Percentiles rank a stretch among this genome's conserved stretches.
Evolutionary conservation across 2,888 invertebrate species (phyloP).

Genomic region (Girardia tigrina): DNA sequence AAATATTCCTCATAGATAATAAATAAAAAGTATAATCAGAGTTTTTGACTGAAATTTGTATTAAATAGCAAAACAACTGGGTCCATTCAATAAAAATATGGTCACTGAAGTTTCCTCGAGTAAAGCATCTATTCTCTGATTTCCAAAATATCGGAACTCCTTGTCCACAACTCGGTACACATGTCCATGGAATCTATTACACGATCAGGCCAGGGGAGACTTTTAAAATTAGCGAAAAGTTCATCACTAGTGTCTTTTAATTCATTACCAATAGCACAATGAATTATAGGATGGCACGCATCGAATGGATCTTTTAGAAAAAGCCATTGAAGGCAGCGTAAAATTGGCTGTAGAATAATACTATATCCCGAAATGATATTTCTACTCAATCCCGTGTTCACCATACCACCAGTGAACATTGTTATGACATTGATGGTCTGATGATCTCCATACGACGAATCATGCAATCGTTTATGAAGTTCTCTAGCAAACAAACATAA

Average conservation of each 20-base stretch:
- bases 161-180: background rate
- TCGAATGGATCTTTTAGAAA: conserved; percentile 26
- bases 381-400: conserved; percentile 24
- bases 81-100: too few species aligned
- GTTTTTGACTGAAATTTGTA: too few species aligned
- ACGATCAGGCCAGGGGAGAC: background rate
- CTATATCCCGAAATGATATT: conserved; percentile 18
- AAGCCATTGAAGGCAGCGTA: conserved; percentile 29
- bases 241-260: background rate
- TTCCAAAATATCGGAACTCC: background rate
- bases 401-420: conserved; percentile 31
- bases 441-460: background rate
- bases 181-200: conserved; percentile 16
- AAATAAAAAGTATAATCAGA: too few species aligned
- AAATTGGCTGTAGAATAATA: conserved; percentile 21
- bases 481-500: conserved; percentile 27
- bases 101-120: too few species aligned
- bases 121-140: too few species aligned
- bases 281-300: conserved; percentile 31
- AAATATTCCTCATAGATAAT: too few species aligned
- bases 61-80: too few species aligned
- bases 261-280: conserved; percentile 31
- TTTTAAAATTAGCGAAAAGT: conserved; percentile 25
- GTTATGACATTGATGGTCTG: conserved; percentile 9
- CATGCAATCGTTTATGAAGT: conserved; percentile 24